Evolutionary conservation across 2,888 invertebrate genomes (phyloP).

Genomic region (Venusia cambrica): DNA sequence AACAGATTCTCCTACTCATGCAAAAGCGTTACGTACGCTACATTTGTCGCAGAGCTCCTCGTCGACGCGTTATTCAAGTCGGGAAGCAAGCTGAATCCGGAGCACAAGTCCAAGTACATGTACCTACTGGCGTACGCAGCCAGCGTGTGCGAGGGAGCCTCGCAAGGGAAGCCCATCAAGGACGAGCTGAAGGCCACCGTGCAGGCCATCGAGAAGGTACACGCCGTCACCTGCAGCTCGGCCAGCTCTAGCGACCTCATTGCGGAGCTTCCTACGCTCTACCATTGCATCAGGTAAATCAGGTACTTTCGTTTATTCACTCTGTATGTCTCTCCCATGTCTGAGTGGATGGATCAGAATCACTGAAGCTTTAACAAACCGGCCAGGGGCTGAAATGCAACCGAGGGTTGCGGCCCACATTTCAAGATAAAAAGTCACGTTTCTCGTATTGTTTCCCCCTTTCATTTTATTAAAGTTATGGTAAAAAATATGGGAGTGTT

Average conservation of each 20-base stretch:
- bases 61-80: conserved; percentile 97
- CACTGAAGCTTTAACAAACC: too few relatives aligned
- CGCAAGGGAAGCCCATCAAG: conserved; percentile 87
- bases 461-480: too few relatives aligned
- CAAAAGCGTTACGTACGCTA: too few relatives aligned
- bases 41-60: conserved; percentile 91
- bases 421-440: too few relatives aligned
- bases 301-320: too few relatives aligned
- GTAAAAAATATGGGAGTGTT: too few relatives aligned
- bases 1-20: too few relatives aligned
- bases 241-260: conserved; percentile 96
- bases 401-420: too few relatives aligned
- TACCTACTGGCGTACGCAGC: conserved; percentile 96
- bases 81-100: conserved; percentile 96
- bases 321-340: too few relatives aligned
- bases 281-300: conserved; percentile 91
- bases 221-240: conserved; percentile 91
- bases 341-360: too few relatives aligned
- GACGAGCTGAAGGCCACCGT: conserved; percentile 96
- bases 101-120: conserved; percentile 98
- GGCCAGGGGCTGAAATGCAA: too few relatives aligned
- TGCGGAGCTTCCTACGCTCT: conserved; percentile 94
- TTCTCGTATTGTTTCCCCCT: too few relatives aligned
- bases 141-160: conserved; percentile 90
- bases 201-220: conserved; percentile 96